A percentile compares a stretch with the other conserved stretches of the same genome.
These are phyloP conservation scores for Crossaster papposus DNA, from an alignment of 53 echinoderm and acorn worm genomes.

Conservation along the genomic window DNA sequence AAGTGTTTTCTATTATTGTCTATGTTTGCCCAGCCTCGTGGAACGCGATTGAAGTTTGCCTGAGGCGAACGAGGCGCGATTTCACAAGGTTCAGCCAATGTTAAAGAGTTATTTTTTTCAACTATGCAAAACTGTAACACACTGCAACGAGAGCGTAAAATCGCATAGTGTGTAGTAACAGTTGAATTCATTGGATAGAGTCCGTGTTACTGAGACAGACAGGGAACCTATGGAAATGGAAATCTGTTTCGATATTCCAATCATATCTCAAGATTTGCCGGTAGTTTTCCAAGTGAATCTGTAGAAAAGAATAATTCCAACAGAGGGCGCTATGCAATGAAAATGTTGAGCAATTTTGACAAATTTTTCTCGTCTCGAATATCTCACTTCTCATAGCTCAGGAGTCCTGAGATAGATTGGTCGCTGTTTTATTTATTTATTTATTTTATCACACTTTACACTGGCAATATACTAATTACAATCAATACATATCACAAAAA, in stretches of 20 bases:
- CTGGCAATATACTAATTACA: too few relatives aligned
- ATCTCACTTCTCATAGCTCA: too few relatives aligned
- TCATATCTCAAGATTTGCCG: background rate
- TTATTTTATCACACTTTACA: too few relatives aligned
- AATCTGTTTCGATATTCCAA: background rate
- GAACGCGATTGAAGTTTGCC: conserved; percentile 41
- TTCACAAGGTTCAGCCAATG: conserved; percentile 24
- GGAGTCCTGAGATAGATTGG: too few relatives aligned
- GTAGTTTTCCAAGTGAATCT: background rate
- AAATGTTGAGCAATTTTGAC: too few relatives aligned
- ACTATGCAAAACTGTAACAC: background rate
- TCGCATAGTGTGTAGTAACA: background rate
- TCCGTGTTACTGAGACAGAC: background rate
- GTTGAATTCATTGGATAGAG: background rate
- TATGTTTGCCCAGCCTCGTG: conserved; percentile 56
- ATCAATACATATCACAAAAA: too few relatives aligned
- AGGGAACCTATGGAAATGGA: background rate
- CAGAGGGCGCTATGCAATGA: background rate
- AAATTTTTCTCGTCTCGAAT: too few relatives aligned
- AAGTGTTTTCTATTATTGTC: conserved; percentile 57
- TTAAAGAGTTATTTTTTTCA: background rate
- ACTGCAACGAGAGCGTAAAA: background rate
- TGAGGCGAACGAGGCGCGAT: conserved; percentile 12
- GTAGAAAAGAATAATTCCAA: background rate
- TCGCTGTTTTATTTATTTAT: too few relatives aligned